Conservation (phyloP, 2,888 invertebrate genomes). For the Tipula vernalis region DNA sequence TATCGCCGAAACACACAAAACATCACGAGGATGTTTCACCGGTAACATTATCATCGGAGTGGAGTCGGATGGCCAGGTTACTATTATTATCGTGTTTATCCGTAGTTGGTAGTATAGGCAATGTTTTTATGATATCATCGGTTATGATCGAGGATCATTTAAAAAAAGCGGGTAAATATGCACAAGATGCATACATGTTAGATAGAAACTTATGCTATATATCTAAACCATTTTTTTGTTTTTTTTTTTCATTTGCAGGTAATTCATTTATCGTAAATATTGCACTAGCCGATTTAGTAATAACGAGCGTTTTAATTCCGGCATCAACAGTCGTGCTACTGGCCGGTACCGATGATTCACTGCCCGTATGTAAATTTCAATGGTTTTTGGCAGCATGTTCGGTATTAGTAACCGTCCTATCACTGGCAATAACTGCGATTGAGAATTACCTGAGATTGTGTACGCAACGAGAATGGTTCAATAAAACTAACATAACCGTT, state of each 20-base stretch:
- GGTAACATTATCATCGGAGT: constrained; percentile 49
- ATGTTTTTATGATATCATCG: constrained; percentile 63
- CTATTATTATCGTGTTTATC: constrained; percentile 49
- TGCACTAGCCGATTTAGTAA: constrained; percentile 56
- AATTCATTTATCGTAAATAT: constrained; percentile 57
- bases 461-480: constrained; percentile 35
- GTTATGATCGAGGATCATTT: constrained; percentile 59
- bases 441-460: constrained; percentile 55
- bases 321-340: constrained; percentile 55
- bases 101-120: constrained; percentile 55
- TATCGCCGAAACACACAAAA: constrained; percentile 7
- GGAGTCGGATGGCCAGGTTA: constrained; percentile 54
- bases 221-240: background rate
- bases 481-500: constrained; percentile 36
- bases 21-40: constrained; percentile 39
- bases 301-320: constrained; percentile 56
- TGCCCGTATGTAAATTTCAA: constrained; percentile 48
- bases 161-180: constrained; percentile 45
- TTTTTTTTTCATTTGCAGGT: constrained; percentile 34
- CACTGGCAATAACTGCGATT: constrained; percentile 46
- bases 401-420: constrained; percentile 51
- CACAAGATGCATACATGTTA: no score
- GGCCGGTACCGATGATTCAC: constrained; percentile 46
- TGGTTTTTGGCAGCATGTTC: constrained; percentile 54
- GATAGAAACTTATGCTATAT: background rate